Base-by-base conservation (phyloP, 2,888 invertebrate genomes). In the Ecdyonurus torrentis region DNA sequence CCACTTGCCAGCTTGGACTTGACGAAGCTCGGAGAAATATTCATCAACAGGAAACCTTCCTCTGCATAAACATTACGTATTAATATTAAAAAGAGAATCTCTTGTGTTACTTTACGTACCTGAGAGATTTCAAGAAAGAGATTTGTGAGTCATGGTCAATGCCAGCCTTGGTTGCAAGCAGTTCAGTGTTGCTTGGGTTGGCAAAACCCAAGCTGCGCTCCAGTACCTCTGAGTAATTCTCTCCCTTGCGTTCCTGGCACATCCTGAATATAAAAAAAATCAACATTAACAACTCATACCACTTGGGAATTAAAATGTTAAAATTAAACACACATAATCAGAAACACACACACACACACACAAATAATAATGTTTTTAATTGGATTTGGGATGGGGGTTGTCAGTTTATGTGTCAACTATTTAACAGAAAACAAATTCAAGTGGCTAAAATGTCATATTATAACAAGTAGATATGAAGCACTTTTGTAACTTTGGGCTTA, bases 1-100 rank as follows among this genome's bases (percentile, higher is more conserved):
- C 91, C 92, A 92, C 75, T 91, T 91, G 74, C 89, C 89, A 60
- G 93, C 92, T 77, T 96, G 95, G 23, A 86, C 83, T 76, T 91
- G 91, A 65, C 93, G 84, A 68, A 96, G 78, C 74, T 90, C 89
- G 69, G 82, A 81, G 52, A 91, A 89, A 75, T 86, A 91, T 70
- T 94, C 93, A 68, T 85, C 80, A 66, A 86, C 81, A 50, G 88
- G 83, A 72, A 91, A 91, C 71, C 86, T 83, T 23, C 84, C 81
- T 71, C 89, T 91, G 71, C 69, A 72, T 67, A 66, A 65, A 23
- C 67, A 64, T n/a, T n/a, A n/a, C n/a, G n/a, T n/a, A n/a, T n/a
- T n/a, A n/a, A n/a, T 18, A 63, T 20, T 19, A 53, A 37, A 19
- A 1, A 1, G 25, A 2, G 58, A 1, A 23, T 63, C 10, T 37